These are phyloP conservation scores for Scaptomyza montana DNA, from an alignment of 1,140 invertebrate species.

Conservation along the genomic window DNA sequence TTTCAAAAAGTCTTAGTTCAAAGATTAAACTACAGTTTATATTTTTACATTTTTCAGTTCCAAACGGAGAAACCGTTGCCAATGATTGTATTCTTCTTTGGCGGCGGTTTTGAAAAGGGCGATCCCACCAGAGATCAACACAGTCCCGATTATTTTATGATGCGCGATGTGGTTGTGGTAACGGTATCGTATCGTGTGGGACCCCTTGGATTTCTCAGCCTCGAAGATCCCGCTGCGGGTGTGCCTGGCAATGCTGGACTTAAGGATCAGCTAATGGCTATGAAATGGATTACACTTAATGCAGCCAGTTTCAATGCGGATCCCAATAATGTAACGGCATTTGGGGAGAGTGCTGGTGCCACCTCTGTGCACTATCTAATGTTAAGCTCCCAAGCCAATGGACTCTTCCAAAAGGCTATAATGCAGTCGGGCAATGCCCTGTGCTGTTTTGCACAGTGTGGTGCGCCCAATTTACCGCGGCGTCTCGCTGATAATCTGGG, in stretches of 20 bases:
- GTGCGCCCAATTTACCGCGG: conserved; percentile 44
- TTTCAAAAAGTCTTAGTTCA: too few relatives aligned
- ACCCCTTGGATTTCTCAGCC: conserved; percentile 86
- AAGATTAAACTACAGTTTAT: not conserved
- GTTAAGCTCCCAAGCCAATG: conserved; percentile 84
- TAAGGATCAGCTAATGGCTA: conserved; percentile 84
- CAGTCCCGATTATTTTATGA: conserved; percentile 86
- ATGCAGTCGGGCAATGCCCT: conserved; percentile 84
- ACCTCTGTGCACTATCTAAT: conserved; percentile 84
- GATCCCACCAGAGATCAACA: conserved; percentile 65
- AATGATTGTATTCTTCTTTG: conserved; percentile 85
- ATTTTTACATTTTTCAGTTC: conserved; percentile 33
- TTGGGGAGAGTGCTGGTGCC: conserved; percentile 83
- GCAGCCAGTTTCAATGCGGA: conserved; percentile 77
- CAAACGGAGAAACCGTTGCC: conserved; percentile 48
- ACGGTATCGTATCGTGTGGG: conserved; percentile 84
- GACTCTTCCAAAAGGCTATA: conserved; percentile 84
- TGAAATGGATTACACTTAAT: conserved; percentile 82
- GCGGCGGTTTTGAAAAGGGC: conserved; percentile 87
- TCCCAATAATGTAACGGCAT: conserved; percentile 71
- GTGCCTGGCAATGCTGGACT: conserved; percentile 86
- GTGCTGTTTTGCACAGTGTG: conserved; percentile 84
- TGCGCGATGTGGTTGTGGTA: conserved; percentile 83
- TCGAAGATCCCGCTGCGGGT: conserved; percentile 77
- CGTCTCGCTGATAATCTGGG: conserved; percentile 64